Percentiles rank a stretch among this genome's conserved stretches.
Evolutionary conservation across 2,888 invertebrate species (phyloP).

Genomic region (Dryococelus australis): DNA sequence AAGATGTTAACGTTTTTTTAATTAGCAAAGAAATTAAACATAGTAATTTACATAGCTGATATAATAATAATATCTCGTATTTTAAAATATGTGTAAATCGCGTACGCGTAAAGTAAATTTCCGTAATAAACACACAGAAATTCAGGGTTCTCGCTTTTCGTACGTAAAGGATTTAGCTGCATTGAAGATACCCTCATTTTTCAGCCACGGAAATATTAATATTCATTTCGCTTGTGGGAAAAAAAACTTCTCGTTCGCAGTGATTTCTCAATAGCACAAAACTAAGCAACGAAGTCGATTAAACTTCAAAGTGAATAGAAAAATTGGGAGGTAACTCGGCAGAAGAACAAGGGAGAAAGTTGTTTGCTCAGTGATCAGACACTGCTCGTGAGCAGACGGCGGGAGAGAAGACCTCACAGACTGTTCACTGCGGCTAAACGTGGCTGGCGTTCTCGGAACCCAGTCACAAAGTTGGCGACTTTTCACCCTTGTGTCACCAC

Average conservation of each 20-base stretch:
- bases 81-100: no score
- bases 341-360: background rate
- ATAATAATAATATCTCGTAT: no score
- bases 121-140: no score
- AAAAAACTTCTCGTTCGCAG: background rate
- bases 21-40: no score
- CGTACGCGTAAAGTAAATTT: no score
- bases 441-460: background rate
- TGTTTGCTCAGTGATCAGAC: constrained; percentile 3
- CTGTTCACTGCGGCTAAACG: background rate
- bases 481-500: background rate
- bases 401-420: background rate
- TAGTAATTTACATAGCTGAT: no score
- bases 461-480: background rate
- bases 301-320: constrained; percentile 1
- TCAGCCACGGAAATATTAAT: background rate
- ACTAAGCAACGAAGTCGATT: background rate
- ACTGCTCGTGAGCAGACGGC: background rate
- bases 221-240: background rate
- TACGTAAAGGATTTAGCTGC: no score
- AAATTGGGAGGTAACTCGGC: background rate
- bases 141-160: no score
- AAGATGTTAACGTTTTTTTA: no score
- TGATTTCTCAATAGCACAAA: background rate
- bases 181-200: no score